Evolutionary conservation across 2,113 vertebrate genomes (phyloP).

Genomic region (Anarhynchus alexandrinus): DNA sequence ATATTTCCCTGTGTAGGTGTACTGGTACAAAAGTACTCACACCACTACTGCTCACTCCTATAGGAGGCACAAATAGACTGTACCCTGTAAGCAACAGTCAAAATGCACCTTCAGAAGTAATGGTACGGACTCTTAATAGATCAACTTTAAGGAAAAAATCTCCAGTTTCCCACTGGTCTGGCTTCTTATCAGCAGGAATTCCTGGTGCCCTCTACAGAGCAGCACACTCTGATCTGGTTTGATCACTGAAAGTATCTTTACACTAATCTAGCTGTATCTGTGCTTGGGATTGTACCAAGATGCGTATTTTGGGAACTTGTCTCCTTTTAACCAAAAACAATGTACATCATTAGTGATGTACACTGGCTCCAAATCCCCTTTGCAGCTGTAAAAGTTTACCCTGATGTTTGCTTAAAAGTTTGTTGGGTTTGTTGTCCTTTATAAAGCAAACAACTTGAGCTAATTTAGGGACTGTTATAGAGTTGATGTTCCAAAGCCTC

Average conservation of each 20-base stretch:
- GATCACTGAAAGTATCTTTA: not conserved
- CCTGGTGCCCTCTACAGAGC: not conserved
- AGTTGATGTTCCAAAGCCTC: slow-evolving; percentile 6
- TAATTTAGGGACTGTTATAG: slow-evolving; percentile 16
- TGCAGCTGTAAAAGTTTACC: not conserved
- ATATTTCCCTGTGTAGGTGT: not conserved
- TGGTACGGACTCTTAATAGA: not conserved
- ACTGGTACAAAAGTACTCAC: not conserved
- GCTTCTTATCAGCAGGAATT: not conserved
- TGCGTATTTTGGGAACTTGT: not conserved
- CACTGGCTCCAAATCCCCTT: not conserved
- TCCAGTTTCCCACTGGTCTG: not conserved
- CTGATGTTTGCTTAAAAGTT: slow-evolving; percentile 18
- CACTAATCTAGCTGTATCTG: not conserved
- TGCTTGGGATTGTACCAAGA: not conserved
- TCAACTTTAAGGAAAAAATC: not conserved
- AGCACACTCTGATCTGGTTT: not conserved
- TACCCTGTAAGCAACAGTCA: not conserved
- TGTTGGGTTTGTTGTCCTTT: not conserved
- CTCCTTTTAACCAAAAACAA: not conserved
- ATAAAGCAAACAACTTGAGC: not conserved
- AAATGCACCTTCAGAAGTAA: not conserved
- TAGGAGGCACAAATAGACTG: not conserved
- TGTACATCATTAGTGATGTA: not conserved
- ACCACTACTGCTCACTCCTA: not conserved